A percentile compares a stretch with the other conserved stretches of the same genome.
These are phyloP conservation scores for Tapirus terrestris DNA, from an alignment of 2,113 vertebrate genomes.

Conservation along the genomic window DNA sequence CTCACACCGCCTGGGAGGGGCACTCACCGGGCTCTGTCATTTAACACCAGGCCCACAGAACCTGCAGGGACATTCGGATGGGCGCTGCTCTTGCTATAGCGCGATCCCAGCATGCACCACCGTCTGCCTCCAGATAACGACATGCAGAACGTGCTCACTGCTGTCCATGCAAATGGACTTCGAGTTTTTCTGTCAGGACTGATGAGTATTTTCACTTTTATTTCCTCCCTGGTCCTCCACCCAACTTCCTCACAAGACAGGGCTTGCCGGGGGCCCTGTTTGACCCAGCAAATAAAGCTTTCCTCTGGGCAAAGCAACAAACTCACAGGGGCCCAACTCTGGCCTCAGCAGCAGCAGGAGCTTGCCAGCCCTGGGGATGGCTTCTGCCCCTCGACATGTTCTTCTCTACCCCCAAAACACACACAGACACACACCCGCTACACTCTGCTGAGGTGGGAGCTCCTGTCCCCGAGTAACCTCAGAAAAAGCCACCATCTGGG, in stretches of 20 bases:
- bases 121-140: not conserved
- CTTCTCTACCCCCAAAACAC: not conserved
- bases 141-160: not conserved
- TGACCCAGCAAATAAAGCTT: not conserved
- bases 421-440: not conserved
- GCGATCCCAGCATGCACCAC: not conserved
- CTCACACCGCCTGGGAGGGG: not conserved
- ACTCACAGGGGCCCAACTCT: not conserved
- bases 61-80: accelerated
- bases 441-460: not conserved
- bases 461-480: not conserved
- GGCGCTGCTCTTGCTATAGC: not conserved
- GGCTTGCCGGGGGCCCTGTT: not conserved
- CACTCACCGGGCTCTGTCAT: not conserved
- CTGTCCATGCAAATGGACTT: not conserved
- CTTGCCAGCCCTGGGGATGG: not conserved
- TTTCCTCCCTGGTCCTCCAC: not conserved
- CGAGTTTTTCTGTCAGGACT: not conserved
- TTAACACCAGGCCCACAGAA: not conserved
- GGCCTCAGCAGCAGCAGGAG: not conserved
- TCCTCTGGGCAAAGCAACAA: not conserved
- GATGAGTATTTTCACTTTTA: constrained; percentile 60
- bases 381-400: not conserved
- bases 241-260: constrained; percentile 4
- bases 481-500: not conserved